Conservation (phyloP, 1,140 invertebrate genomes). For the Drosophila tristis region DNA sequence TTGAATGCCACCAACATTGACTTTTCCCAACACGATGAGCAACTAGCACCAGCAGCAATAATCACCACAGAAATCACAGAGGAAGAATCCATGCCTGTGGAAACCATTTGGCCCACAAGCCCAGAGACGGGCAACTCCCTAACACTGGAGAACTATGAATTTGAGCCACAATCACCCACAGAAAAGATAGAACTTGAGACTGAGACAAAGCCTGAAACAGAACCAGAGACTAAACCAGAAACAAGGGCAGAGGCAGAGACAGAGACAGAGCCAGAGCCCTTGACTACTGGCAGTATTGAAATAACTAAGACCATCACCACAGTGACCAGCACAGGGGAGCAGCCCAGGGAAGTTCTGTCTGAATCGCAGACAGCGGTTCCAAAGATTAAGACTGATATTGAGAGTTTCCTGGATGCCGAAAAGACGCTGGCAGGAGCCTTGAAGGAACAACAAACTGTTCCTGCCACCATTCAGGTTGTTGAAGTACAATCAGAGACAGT, state of each 20-base stretch:
- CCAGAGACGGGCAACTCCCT: conserved; percentile 75
- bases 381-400: conserved; percentile 45
- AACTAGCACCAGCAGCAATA: conserved; percentile 25
- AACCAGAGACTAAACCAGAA: conserved; percentile 15
- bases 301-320: conserved; percentile 47
- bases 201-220: conserved; percentile 21
- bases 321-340: conserved; percentile 21
- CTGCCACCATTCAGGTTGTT: neutral
- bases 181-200: conserved; percentile 15
- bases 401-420: conserved; percentile 53
- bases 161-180: conserved; percentile 52
- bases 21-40: conserved; percentile 71
- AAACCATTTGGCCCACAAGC: conserved; percentile 77
- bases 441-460: conserved; percentile 16
- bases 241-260: neutral
- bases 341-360: neutral
- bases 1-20: conserved; percentile 74
- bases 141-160: conserved; percentile 67
- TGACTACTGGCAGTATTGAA: conserved; percentile 45
- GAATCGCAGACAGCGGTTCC: neutral
- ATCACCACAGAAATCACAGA: conserved; percentile 10
- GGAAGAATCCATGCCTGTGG: conserved; percentile 55
- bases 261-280: conserved; percentile 2
- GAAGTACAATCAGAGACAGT: neutral
- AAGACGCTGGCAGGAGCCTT: conserved; percentile 20